Conservation (phyloP, 2,888 invertebrate genomes). For the Resseliella maxima region DNA sequence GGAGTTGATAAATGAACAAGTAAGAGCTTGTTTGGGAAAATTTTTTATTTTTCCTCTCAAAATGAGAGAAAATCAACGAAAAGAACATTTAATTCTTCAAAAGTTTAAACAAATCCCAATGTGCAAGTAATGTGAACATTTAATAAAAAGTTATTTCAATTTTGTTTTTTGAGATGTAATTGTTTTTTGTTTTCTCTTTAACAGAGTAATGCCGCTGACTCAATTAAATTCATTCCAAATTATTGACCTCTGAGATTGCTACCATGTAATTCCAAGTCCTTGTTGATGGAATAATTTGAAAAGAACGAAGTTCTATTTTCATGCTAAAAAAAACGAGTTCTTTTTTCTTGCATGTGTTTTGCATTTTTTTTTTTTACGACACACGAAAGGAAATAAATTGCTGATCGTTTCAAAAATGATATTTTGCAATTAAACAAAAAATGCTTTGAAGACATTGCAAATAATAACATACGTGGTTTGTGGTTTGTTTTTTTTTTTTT, state of each 20-base stretch:
- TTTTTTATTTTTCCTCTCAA: no score
- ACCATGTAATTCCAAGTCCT: neutral
- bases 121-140: no score
- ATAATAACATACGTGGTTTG: neutral
- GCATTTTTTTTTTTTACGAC: neutral
- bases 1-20: no score
- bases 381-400: conserved; percentile 39
- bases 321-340: neutral
- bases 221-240: neutral
- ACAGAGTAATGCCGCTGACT: neutral
- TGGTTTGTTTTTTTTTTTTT: neutral
- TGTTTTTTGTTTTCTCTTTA: no score
- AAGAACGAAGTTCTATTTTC: neutral
- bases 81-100: no score
- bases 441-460: neutral
- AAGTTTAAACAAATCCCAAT: no score
- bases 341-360: neutral
- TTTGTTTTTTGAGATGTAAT: no score
- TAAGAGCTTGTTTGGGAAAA: no score
- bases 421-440: neutral
- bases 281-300: neutral
- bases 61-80: no score
- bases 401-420: neutral
- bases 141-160: no score
- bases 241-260: neutral